Percentiles rank a stretch among this genome's conserved stretches.
Evolutionary conservation across 1,140 invertebrate genomes (phyloP).

Genomic region (Triops longicaudatus): DNA sequence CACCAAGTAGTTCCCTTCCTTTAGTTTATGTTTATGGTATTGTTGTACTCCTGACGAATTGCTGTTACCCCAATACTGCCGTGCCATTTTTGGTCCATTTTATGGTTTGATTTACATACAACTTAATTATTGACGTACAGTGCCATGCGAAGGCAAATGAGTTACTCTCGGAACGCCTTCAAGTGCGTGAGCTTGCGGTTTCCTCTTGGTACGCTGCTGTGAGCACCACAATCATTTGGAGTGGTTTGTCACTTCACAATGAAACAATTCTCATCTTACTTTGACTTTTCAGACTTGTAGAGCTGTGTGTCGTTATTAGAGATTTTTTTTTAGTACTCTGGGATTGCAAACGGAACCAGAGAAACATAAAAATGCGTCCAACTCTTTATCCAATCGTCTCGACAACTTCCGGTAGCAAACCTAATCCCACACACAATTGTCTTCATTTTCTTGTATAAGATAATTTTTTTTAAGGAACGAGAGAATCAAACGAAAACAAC

Average conservation of each 20-base stretch:
- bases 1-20: neutral
- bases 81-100: neutral
- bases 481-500: neutral
- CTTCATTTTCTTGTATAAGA: neutral
- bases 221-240: neutral
- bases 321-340: neutral
- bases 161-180: neutral
- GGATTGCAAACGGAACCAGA: neutral
- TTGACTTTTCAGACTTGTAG: neutral
- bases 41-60: no score
- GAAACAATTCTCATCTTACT: no score
- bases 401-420: neutral
- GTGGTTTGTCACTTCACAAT: neutral
- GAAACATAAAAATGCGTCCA: neutral
- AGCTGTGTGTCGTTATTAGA: neutral
- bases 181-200: constrained; percentile 5
- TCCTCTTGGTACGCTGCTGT: neutral
- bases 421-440: neutral
- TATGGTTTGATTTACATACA: constrained; percentile 3
- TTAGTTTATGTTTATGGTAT: no score
- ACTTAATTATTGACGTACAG: neutral
- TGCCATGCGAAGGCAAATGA: neutral
- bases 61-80: neutral
- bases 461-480: neutral
- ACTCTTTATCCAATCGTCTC: neutral